Base-by-base conservation (phyloP, 1,140 invertebrate species). In the Aphelenchoides avenae region DNA sequence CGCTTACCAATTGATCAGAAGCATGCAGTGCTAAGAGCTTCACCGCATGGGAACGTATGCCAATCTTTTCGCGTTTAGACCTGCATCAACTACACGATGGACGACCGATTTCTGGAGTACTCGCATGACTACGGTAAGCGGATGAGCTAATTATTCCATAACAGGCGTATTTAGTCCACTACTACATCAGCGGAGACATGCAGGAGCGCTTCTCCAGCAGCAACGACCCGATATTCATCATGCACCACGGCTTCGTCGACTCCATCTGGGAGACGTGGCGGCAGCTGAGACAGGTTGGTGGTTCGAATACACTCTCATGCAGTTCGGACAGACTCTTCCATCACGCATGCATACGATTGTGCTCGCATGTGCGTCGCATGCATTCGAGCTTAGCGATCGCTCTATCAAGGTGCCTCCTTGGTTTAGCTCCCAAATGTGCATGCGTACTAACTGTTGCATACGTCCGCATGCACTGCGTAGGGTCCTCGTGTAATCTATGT, bases 221-320 rank as follows among this genome's bases (percentile, higher is more conserved):
- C 26, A 79, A 76, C 52, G 80, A 81, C 56, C 72, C 72, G 1
- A 48, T 75, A 39, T 74, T 74, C 54, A 74, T 75, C 43, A 42
- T 75, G 33, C 74, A 74, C 42, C 72, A 74, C 46, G 60, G 66
- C n/a, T 79, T 77, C 62, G 66, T n/a, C n/a, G n/a, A n/a, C n/a
- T n/a, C n/a, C n/a, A n/a, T n/a, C n/a, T n/a, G n/a, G n/a, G 77
- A 77, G 36, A 42, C 61, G 47, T 77, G 78, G 75, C 30, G 76
- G 36, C 65, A 75, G 48, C 53, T 40, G 26, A 66, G 73, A 50
- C 59, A 64, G 50, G 57, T 52, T 52, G 24, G n/a, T n/a, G n/a
- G n/a, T n/a, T n/a, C n/a, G n/a, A n/a, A n/a, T n/a, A n/a, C n/a
- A n/a, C n/a, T n/a, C n/a, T n/a, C n/a, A n/a, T n/a, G n/a, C n/a